Evolutionary conservation across 2,888 invertebrate species (phyloP), one percentile per base, ranked within the genome.

Genomic region (Catocala nupta): DNA sequence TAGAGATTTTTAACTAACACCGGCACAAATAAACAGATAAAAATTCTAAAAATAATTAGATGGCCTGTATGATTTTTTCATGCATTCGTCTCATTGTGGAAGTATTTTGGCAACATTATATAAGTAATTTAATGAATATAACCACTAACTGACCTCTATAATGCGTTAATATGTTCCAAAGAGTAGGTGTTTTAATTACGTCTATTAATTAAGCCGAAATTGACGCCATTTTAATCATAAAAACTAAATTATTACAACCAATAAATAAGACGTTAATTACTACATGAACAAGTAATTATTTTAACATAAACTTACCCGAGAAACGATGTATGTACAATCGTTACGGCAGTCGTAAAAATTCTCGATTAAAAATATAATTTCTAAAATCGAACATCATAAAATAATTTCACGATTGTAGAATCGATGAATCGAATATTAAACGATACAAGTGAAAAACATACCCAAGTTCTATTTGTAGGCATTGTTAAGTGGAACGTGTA

Each of bases 261-360:
- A 66, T 75, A 75, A 73, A 72, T 66, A 65, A 68, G 52, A 70
- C 56, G 33, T 70, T 68, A 75, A 70, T 66, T 72, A 66, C 67
- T 59, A 71, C 69, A 61, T 63, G 71, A 68, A 67, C 52, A 60
- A 68, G 61, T 68, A 74, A 74, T 74, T 68, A 70, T 65, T 57
- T 71, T 39, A 73, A 66, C 64, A 71, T 68, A 65, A 70, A 75
- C 45, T 44, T 63, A 59, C 60, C 33, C 25, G 57, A 59, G 49
- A 55, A 44, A 33, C 44, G 36, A 49, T 55, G 42, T 43, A 49
- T 55, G 42, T 43, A 33, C 44, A 55, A 51, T 60, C 12, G 49
- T 59, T 59, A 54, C 34, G 42, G 48, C 45, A 56, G 55, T 70
- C 73, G 48, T 70, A 56, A 71, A 75, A 58, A 44, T 45, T 61